Evolutionary conservation across 2,888 invertebrate genomes (phyloP).

Genomic region (Adineta ricciae): DNA sequence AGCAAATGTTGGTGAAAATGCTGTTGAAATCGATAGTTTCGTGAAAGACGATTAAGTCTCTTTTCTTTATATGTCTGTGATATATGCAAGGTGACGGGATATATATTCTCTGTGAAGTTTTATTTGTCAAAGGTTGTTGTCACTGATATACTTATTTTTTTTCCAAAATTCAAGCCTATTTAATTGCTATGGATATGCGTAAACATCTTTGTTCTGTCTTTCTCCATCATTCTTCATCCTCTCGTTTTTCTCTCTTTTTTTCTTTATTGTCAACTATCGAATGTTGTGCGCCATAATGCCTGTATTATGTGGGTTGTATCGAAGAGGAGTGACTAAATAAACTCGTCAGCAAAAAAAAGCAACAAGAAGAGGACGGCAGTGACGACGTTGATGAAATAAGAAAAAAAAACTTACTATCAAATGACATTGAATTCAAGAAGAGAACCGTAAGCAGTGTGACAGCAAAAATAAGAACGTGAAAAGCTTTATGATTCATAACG

Average conservation of each 20-base stretch:
- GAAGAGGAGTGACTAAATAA: neutral
- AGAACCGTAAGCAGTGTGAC: neutral
- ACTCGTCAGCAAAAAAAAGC: neutral
- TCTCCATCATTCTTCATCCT: neutral
- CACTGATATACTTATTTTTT: neutral
- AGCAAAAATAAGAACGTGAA: neutral
- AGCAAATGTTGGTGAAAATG: slow-evolving; percentile 9
- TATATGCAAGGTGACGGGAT: neutral
- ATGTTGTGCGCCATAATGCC: neutral
- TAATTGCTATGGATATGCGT: neutral
- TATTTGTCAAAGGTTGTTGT: neutral
- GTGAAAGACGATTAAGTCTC: neutral
- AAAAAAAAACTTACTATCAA: neutral
- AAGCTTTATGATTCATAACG: neutral
- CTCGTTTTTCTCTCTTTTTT: neutral
- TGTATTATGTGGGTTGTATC: neutral
- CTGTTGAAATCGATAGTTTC: neutral
- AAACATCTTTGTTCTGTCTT: neutral
- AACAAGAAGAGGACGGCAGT: neutral
- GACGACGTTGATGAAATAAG: neutral
- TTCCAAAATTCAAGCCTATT: neutral
- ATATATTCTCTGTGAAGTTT: neutral
- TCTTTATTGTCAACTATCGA: slow-evolving; percentile 3
- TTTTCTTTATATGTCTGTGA: neutral
- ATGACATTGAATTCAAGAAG: neutral